phyloP scores from a whole-genome alignment of 2,888 invertebrate genomes.

The Ormyrus pomaceus region DNA sequence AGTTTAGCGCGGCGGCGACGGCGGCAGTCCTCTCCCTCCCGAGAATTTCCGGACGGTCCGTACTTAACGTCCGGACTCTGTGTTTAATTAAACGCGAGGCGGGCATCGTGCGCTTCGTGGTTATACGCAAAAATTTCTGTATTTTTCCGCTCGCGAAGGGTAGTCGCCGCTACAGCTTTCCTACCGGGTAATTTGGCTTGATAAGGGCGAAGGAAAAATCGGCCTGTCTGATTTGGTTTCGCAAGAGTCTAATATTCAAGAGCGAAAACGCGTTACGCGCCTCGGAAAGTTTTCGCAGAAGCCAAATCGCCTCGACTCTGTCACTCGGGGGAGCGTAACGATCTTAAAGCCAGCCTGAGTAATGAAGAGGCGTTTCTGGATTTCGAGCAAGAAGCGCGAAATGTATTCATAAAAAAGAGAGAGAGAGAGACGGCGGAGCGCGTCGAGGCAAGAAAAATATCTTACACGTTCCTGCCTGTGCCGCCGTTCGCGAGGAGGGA shows the following conservation, averaged over 20 bases:
- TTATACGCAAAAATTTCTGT: not conserved
- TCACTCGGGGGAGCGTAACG: not conserved
- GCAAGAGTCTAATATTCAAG: too few species aligned
- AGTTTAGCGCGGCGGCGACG: not conserved
- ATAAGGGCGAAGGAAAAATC: not conserved
- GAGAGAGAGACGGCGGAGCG: not conserved
- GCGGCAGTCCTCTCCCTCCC: too few species aligned
- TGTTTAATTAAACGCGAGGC: constrained; percentile 36
- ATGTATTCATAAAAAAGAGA: constrained; percentile 49
- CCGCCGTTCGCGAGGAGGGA: constrained; percentile 4
- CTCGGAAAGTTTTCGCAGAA: too few species aligned
- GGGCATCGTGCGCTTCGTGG: not conserved
- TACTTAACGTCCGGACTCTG: constrained; percentile 12
- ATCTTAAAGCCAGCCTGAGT: constrained; percentile 49
- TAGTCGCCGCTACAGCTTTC: not conserved
- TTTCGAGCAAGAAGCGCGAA: constrained; percentile 50
- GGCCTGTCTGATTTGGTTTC: not conserved
- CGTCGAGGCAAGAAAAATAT: constrained; percentile 43
- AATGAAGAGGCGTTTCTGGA: constrained; percentile 57
- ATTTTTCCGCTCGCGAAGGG: not conserved
- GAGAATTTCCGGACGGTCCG: constrained; percentile 20
- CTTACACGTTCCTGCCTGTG: constrained; percentile 17
- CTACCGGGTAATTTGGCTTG: constrained; percentile 12
- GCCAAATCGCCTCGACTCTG: too few species aligned
- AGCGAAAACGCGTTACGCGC: too few species aligned